These are phyloP conservation scores for Goniozus legneri DNA, from an alignment of 1,140 invertebrate genomes.

Conservation along the genomic window DNA sequence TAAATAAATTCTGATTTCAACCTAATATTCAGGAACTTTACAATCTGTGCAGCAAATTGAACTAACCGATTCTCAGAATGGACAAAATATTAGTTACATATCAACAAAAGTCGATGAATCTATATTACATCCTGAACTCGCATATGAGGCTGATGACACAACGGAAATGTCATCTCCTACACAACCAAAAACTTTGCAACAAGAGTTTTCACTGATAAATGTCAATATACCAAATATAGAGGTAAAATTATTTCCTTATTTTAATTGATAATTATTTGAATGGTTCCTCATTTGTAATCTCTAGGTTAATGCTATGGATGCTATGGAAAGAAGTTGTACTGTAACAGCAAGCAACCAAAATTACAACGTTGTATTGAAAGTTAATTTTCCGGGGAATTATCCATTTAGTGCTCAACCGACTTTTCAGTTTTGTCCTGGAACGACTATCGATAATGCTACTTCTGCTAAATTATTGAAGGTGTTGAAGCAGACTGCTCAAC, in stretches of 20 bases:
- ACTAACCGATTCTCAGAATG: constrained; percentile 39
- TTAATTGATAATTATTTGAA: background rate
- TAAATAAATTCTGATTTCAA: background rate
- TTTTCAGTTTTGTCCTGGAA: constrained; percentile 66
- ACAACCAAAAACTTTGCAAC: constrained; percentile 66
- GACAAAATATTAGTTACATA: constrained; percentile 40
- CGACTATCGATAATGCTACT: constrained; percentile 60
- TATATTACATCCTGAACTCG: constrained; percentile 28
- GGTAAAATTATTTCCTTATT: constrained; percentile 50
- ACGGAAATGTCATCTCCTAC: constrained; percentile 48
- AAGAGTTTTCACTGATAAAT: constrained; percentile 85
- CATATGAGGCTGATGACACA: constrained; percentile 32
- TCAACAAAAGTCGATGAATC: constrained; percentile 34
- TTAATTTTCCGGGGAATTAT: constrained; percentile 77
- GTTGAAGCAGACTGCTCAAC: constrained; percentile 69
- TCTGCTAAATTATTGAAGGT: constrained; percentile 66
- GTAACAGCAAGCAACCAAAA: constrained; percentile 72
- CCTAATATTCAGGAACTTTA: constrained; percentile 33
- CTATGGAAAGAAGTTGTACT: constrained; percentile 67
- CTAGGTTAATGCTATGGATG: constrained; percentile 62
- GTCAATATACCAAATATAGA: constrained; percentile 83
- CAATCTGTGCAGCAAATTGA: constrained; percentile 47
- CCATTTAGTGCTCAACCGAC: constrained; percentile 70
- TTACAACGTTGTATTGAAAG: constrained; percentile 71
- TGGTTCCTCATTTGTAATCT: constrained; percentile 4